Percentiles rank a stretch among this genome's conserved stretches.
These are phyloP conservation scores for Ormia ochracea DNA, from an alignment of 2,888 invertebrate species.

Conservation along the genomic window DNA sequence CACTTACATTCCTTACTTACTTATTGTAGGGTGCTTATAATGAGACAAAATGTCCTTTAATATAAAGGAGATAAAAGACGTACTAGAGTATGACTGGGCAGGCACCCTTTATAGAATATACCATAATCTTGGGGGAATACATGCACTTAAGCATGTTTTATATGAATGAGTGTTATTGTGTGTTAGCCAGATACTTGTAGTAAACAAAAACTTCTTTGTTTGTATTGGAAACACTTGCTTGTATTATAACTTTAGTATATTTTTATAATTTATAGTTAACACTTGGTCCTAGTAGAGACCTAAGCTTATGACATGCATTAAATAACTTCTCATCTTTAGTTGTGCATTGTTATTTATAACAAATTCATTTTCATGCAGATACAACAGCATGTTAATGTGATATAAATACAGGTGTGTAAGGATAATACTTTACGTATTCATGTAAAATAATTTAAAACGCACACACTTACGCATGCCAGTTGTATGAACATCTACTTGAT, in stretches of 20 bases:
- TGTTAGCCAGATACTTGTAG: background rate
- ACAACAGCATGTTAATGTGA: background rate
- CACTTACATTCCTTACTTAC: too few relatives aligned
- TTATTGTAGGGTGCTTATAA: background rate
- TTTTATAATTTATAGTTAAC: conserved; percentile 64
- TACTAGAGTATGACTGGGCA: conserved; percentile 3
- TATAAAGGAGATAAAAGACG: conserved; percentile 16
- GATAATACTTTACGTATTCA: background rate
- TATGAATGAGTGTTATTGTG: background rate
- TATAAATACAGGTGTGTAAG: background rate
- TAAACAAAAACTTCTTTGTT: background rate
- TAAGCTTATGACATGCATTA: conserved; percentile 62
- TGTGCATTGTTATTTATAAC: conserved; percentile 47
- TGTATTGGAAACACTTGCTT: background rate
- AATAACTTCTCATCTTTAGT: conserved; percentile 60
- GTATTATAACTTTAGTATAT: conserved; percentile 8
- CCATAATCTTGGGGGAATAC: conserved; percentile 29
- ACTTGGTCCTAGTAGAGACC: conserved; percentile 58
- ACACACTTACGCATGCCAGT: background rate
- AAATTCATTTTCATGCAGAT: conserved; percentile 37
- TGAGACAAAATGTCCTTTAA: conserved; percentile 8
- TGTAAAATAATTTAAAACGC: background rate
- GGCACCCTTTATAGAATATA: conserved; percentile 32
- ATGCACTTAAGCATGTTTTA: too few relatives aligned
- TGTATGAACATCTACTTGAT: too few relatives aligned